Base-by-base conservation (phyloP, 1,140 invertebrate genomes). In the Spodoptera litura region DNA sequence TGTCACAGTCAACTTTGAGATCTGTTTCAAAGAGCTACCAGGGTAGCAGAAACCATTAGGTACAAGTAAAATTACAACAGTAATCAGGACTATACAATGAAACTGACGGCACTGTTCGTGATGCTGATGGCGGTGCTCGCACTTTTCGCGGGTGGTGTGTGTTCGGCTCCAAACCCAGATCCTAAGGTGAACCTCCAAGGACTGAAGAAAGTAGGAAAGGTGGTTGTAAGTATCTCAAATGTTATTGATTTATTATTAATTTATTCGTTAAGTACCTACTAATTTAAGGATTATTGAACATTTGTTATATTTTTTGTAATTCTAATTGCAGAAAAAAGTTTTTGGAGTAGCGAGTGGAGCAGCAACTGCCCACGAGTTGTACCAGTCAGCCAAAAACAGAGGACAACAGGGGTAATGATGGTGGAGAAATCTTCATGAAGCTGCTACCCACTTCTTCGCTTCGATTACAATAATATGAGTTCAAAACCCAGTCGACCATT, bases 161-260 rank as follows among this genome's bases (percentile, higher is more conserved):
- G 38, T 8, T 49, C 59, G 12, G 55, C 58, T 6, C 66, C 68
- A 15, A 12, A 11, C 15, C 61, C 61, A 5, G 58, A 58, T 9
- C 27, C 61, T 44, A 64, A 64, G 38, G n/a, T 64, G 4, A 20
- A 49, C 13, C 27, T 68, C 10, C 51, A 68, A 15, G 71, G 52
- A 11, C 51, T 79, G 12, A 66, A 70, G 25, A 59, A 58, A 15
- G 52, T 20, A 25, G 78, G 71, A 3, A 75, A 74, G 27, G 52
- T 12, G 11, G 59, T 79, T 68, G 78, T 79, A 38, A 79, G 78
- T 79, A 61, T n/a, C 31, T 3, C 31, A 31, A 31, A 31, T 31
- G 31, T 4, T 2, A 31, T 31, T 31, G 31, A 2, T 31, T 31
- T 31, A 4, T 31, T 31, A 31, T 31, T 31, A 4, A 31, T 31